Conservation (phyloP, 2,888 invertebrate species). For the Latheticus oryzae region DNA sequence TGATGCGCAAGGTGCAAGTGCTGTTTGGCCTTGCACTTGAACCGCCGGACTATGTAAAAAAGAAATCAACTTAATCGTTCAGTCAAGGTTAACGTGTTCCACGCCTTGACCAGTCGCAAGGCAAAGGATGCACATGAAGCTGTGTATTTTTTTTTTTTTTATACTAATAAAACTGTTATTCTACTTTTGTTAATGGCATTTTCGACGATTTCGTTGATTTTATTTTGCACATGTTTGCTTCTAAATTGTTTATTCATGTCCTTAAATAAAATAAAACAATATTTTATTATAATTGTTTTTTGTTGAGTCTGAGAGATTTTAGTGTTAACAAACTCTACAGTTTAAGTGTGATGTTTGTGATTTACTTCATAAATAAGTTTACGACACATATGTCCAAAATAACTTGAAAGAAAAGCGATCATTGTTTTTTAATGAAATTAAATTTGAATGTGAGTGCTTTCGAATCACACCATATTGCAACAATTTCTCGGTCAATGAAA, state of each 20-base stretch:
- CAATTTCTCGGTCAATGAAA: slow-evolving; percentile 32
- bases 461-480: no score
- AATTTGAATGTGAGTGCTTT: no score
- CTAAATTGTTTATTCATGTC: slow-evolving; percentile 23
- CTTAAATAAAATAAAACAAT: no score
- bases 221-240: no score
- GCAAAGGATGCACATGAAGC: slow-evolving; percentile 34
- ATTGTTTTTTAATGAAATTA: no score
- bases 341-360: no score
- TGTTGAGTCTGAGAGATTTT: no score
- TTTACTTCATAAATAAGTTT: no score
- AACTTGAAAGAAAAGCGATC: no score
- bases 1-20: slow-evolving; percentile 42
- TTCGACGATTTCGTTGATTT: slow-evolving; percentile 25
- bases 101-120: slow-evolving; percentile 48
- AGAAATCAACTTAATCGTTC: slow-evolving; percentile 35
- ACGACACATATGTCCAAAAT: no score
- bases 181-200: slow-evolving; percentile 39
- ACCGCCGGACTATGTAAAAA: slow-evolving; percentile 47
- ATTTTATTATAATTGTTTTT: no score
- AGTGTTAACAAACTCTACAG: no score
- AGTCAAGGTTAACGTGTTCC: slow-evolving; percentile 50
- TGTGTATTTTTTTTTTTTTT: slow-evolving; percentile 43
- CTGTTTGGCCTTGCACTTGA: slow-evolving; percentile 61
- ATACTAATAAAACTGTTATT: slow-evolving; percentile 51